These are phyloP conservation scores for Harpagifer antarcticus DNA, from an alignment of 2,797 vertebrate species.

Conservation along the genomic window DNA sequence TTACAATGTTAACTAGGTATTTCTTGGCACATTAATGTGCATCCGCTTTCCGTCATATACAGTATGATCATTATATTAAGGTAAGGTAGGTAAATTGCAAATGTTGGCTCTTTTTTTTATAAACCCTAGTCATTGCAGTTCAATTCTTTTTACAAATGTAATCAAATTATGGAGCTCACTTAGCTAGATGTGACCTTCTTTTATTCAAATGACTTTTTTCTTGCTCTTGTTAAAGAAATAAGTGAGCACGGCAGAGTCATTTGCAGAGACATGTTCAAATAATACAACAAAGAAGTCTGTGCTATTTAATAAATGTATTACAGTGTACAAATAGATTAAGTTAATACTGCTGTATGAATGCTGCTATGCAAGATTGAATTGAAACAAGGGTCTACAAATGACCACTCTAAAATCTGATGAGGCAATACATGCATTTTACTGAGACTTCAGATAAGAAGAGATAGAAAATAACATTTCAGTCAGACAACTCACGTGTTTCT, in stretches of 20 bases:
- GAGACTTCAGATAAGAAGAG: no score
- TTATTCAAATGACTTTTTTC: not conserved
- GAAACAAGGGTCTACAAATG: no score
- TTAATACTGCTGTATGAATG: not conserved
- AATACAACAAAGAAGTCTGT: not conserved
- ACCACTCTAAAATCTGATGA: no score
- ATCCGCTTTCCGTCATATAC: not conserved
- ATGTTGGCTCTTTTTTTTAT: no score
- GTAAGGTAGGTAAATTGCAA: not conserved
- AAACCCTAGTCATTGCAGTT: no score
- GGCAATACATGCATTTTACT: no score
- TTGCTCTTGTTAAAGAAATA: not conserved
- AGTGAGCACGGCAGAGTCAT: not conserved
- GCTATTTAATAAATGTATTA: not conserved
- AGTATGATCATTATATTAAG: not conserved
- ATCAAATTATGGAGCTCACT: not conserved
- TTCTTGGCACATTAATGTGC: not conserved
- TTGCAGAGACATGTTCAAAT: not conserved
- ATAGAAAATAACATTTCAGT: no score
- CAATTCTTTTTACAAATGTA: not conserved
- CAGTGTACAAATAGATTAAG: not conserved
- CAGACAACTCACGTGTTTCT: no score
- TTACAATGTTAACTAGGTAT: no score
- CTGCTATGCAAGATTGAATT: not conserved
- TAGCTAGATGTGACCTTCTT: not conserved